Conservation (phyloP, 2,797 vertebrate species). For the Onychomys arenicola region DNA sequence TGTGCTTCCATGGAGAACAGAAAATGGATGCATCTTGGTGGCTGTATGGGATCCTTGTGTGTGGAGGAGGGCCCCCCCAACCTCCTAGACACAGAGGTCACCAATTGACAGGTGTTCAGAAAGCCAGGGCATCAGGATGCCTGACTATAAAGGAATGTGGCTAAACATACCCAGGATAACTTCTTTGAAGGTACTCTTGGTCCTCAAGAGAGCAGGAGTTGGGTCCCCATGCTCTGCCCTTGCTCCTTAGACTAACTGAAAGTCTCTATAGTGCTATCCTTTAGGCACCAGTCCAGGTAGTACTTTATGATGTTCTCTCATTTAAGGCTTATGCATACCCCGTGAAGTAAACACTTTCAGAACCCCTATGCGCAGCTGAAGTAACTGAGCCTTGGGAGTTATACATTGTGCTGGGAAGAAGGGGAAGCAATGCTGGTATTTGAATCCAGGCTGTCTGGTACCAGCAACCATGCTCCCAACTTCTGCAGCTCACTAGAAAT, state of each 20-base stretch:
- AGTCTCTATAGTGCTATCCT: rapidly evolving
- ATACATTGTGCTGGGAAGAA: rapidly evolving
- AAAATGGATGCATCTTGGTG: not conserved
- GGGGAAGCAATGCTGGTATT: not conserved
- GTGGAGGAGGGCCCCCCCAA: not conserved
- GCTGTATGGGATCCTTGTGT: not conserved
- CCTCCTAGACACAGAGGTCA: not conserved
- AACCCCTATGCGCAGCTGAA: not conserved
- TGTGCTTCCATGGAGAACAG: rapidly evolving
- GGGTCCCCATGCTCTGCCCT: not conserved
- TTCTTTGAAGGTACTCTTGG: not conserved
- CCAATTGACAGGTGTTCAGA: no score
- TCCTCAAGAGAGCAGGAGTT: not conserved
- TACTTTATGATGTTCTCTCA: not conserved
- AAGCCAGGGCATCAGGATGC: not conserved
- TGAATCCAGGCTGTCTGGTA: not conserved
- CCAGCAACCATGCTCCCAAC: not conserved
- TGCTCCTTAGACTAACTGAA: not conserved
- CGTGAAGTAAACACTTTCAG: not conserved
- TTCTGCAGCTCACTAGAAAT: not conserved
- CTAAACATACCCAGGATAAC: no score
- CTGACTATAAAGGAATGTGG: rapidly evolving
- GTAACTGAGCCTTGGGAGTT: not conserved
- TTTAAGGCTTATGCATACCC: not conserved
- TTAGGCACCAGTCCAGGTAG: rapidly evolving